phyloP scores from a whole-genome alignment of 2,888 invertebrate genomes.

The Tachina grossa region DNA sequence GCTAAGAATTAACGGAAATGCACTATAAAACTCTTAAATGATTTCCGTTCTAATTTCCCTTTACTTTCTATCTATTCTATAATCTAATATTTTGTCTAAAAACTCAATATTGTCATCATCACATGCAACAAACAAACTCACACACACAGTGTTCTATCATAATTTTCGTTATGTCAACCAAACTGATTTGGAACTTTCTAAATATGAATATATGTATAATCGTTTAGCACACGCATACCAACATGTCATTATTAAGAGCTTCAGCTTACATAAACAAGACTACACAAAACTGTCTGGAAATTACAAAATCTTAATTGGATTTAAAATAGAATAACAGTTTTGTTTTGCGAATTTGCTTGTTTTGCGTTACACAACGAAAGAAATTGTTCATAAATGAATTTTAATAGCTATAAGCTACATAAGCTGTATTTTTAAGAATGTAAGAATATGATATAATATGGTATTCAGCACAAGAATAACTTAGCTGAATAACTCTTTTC shows the following conservation, averaged over 20 bases:
- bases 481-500: too few species aligned
- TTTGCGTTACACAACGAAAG: neutral
- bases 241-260: constrained; percentile 14
- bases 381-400: too few species aligned
- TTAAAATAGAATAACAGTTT: constrained; percentile 31
- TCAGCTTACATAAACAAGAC: neutral
- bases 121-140: neutral
- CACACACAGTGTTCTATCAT: neutral
- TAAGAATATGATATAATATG: too few species aligned
- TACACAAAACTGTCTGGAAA: constrained; percentile 38
- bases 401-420: too few species aligned
- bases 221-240: neutral
- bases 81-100: neutral
- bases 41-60: constrained; percentile 10
- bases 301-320: constrained; percentile 67
- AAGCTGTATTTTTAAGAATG: too few species aligned
- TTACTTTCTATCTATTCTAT: neutral
- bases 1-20: neutral
- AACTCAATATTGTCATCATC: constrained; percentile 20
- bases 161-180: neutral
- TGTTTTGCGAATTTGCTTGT: neutral
- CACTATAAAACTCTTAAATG: neutral
- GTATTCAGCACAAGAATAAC: too few species aligned
- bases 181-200: constrained; percentile 18
- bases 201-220: constrained; percentile 2